These are phyloP conservation scores for Strigops habroptila DNA, from an alignment of 2,113 vertebrate species.

Conservation along the genomic window DNA sequence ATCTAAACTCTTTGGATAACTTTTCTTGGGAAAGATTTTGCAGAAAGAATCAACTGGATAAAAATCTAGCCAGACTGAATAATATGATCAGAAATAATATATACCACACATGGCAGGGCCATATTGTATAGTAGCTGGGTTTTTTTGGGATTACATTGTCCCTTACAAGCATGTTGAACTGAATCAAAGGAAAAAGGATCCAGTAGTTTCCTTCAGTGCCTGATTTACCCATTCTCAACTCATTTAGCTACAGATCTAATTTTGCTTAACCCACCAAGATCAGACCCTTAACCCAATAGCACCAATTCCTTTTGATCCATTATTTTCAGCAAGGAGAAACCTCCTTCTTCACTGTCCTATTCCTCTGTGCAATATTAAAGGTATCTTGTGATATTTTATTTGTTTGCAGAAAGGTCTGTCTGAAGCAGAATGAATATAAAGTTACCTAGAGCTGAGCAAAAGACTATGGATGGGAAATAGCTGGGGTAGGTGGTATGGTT, in stretches of 20 bases:
- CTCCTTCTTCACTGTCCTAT: background rate
- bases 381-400: background rate
- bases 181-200: background rate
- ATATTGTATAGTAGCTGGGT: background rate
- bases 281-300: background rate
- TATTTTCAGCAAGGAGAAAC: background rate
- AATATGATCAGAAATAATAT: background rate
- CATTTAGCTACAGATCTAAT: background rate
- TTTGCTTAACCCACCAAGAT: background rate
- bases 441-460: background rate
- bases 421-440: background rate
- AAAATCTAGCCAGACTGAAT: background rate
- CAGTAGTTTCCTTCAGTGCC: background rate
- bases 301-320: background rate
- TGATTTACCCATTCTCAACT: background rate
- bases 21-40: background rate
- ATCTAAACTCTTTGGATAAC: background rate
- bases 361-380: background rate
- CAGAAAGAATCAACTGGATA: background rate
- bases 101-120: background rate
- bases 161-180: background rate
- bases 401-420: background rate
- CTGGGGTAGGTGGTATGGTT: background rate
- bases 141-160: background rate
- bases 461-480: background rate